These are phyloP conservation scores for Lymantria dispar DNA, from an alignment of 2,888 invertebrate genomes.

Conservation along the genomic window DNA sequence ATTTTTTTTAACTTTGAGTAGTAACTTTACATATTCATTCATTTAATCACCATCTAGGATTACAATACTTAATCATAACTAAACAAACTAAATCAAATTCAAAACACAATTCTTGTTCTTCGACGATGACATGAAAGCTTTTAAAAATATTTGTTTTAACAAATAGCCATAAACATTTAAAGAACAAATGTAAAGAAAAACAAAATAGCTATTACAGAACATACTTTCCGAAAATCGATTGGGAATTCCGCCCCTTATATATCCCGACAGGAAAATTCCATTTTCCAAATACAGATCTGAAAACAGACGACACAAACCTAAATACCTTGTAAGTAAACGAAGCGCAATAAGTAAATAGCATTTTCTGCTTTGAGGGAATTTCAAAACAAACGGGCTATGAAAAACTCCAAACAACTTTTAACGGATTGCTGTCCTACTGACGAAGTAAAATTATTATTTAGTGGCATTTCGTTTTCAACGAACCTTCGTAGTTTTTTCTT, in stretches of 20 bases:
- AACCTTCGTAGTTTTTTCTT: slow-evolving; percentile 13
- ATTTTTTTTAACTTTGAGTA: no score
- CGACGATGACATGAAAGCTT: no score
- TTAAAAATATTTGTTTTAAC: no score
- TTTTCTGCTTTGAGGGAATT: slow-evolving; percentile 66
- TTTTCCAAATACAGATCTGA: slow-evolving; percentile 73
- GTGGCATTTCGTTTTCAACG: slow-evolving; percentile 15
- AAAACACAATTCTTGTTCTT: no score
- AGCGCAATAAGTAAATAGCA: slow-evolving; percentile 77
- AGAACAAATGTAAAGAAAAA: slow-evolving; percentile 52
- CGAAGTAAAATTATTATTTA: slow-evolving; percentile 25
- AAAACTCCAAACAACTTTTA: slow-evolving; percentile 64
- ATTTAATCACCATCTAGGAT: no score
- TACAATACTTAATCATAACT: no score
- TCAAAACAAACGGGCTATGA: slow-evolving; percentile 66
- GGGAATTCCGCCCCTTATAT: slow-evolving; percentile 64
- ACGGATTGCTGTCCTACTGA: slow-evolving; percentile 47
- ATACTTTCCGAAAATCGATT: slow-evolving; percentile 66
- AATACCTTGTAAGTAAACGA: slow-evolving; percentile 80
- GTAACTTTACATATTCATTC: no score
- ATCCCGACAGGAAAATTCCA: slow-evolving; percentile 78
- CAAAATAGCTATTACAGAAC: slow-evolving; percentile 55
- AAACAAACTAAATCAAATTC: no score
- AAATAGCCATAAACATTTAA: slow-evolving; percentile 18
- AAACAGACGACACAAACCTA: slow-evolving; percentile 70